Conservation (phyloP, 2,113 vertebrate species). For the Corynorhinus townsendii region DNA sequence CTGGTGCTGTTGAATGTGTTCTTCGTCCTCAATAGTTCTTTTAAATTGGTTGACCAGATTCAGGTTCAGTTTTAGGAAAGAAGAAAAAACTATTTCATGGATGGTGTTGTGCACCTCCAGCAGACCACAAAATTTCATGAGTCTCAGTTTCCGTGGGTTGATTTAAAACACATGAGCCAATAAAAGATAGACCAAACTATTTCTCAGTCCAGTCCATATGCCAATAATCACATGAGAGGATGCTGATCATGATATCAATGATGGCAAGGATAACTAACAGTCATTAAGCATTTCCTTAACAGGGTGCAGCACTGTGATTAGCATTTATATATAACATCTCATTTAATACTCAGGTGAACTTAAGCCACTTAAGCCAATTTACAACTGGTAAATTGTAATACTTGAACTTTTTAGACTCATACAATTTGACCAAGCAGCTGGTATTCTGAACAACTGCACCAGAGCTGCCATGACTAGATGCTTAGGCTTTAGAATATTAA, state of each 20-base stretch:
- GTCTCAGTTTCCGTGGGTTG: not conserved
- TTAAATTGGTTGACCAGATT: not conserved
- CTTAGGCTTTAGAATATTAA: not conserved
- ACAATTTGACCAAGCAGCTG: accelerated
- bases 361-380: too few relatives aligned
- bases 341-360: not conserved
- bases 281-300: not conserved
- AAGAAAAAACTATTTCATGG: not conserved
- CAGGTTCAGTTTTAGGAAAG: not conserved
- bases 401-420: not conserved
- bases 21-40: not conserved
- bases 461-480: not conserved
- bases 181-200: not conserved
- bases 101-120: not conserved
- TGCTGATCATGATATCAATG: not conserved
- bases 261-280: too few relatives aligned
- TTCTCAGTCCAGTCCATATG: not conserved
- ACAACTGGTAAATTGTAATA: not conserved
- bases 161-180: not conserved
- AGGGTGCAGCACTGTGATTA: not conserved
- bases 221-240: not conserved
- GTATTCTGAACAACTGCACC: not conserved
- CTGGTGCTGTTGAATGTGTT: not conserved
- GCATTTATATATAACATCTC: not conserved
- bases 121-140: not conserved